phyloP scores from a whole-genome alignment of 2,113 vertebrate genomes.

The Cynocephalus volans region DNA sequence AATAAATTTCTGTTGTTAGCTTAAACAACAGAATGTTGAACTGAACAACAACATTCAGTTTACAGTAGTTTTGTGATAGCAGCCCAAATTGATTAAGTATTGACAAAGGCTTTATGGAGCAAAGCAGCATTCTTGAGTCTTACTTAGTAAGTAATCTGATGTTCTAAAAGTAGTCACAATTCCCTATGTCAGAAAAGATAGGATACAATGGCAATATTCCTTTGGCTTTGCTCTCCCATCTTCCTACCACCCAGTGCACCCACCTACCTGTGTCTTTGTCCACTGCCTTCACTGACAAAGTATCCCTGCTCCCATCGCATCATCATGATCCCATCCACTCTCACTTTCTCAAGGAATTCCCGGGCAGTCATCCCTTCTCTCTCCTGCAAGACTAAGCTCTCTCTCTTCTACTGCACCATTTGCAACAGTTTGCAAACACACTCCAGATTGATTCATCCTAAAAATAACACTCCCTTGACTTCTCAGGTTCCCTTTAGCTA shows the following conservation, averaged over 20 bases:
- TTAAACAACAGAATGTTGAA: no score
- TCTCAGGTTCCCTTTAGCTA: neutral
- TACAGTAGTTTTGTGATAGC: neutral
- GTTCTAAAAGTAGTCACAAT: neutral
- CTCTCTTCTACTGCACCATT: neutral
- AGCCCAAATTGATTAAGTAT: neutral
- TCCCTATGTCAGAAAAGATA: neutral
- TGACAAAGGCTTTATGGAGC: neutral
- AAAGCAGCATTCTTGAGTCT: neutral
- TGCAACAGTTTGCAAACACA: neutral
- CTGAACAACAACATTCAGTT: neutral
- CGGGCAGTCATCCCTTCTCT: neutral
- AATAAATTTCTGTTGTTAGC: no score
- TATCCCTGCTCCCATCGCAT: neutral
- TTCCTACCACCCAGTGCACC: neutral
- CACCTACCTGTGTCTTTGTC: neutral
- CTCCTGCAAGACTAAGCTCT: neutral
- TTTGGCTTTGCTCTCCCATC: neutral
- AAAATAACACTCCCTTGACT: neutral
- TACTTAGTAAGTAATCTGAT: neutral
- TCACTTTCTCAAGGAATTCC: neutral
- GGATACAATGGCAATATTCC: neutral
- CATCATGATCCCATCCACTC: neutral
- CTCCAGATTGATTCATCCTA: neutral
- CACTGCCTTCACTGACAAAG: neutral